phyloP scores from a whole-genome alignment of 2,113 vertebrate genomes.

The Podarcis raffonei region DNA sequence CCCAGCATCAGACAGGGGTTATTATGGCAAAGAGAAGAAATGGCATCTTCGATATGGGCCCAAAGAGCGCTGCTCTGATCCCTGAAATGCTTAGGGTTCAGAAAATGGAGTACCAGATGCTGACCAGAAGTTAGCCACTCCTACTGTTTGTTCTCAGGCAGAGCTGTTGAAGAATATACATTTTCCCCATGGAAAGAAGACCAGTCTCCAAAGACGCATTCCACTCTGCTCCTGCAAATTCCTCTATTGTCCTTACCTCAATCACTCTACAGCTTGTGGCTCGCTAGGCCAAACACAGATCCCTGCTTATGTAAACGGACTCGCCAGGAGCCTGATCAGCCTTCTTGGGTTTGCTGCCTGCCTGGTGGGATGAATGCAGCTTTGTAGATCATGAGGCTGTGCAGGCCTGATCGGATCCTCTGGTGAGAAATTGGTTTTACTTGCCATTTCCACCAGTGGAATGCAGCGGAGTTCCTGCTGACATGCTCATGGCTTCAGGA shows the following conservation, averaged over 20 bases:
- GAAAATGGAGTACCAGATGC: too few relatives aligned
- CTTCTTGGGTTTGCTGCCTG: neutral
- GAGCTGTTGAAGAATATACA: neutral
- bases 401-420: neutral
- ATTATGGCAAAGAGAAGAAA: neutral
- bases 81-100: neutral
- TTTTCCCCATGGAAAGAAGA: conserved; percentile 37
- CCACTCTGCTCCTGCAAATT: neutral
- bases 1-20: neutral
- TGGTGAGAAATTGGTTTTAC: neutral
- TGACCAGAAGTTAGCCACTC: neutral
- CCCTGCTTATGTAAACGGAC: neutral
- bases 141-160: conserved; percentile 37
- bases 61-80: neutral
- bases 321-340: neutral
- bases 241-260: too few relatives aligned
- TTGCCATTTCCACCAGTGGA: conserved; percentile 15
- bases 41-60: neutral
- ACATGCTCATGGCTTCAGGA: conserved; percentile 3
- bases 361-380: neutral
- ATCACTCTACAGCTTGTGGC: neutral
- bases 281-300: neutral
- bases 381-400: neutral
- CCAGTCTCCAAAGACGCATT: neutral
- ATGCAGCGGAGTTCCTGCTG: neutral